These are phyloP conservation scores for Xyrauchen texanus DNA, from an alignment of 2,113 vertebrate species.

Conservation along the genomic window DNA sequence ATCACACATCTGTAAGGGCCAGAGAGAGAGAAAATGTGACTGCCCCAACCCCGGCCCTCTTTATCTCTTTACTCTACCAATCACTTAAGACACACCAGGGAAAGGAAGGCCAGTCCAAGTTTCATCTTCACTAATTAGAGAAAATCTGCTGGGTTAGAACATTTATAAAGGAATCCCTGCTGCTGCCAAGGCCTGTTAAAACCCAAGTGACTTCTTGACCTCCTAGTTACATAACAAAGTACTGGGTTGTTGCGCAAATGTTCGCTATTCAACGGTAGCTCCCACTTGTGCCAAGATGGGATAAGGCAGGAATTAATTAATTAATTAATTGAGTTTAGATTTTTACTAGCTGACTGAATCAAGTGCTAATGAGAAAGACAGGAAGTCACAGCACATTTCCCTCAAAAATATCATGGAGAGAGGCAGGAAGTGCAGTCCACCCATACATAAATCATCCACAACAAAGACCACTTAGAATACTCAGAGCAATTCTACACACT, in stretches of 20 bases:
- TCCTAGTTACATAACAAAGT: constrained; percentile 29
- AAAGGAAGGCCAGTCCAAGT: constrained; percentile 10
- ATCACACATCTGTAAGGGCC: constrained; percentile 57
- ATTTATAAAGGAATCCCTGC: constrained; percentile 1
- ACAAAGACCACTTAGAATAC: background rate
- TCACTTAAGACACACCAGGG: constrained; percentile 30
- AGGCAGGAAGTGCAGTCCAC: constrained; percentile 47
- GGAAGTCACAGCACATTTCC: constrained; percentile 39
- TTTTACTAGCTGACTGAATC: constrained; percentile 46
- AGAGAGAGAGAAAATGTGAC: background rate
- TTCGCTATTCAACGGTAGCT: constrained; percentile 3
- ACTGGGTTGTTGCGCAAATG: constrained; percentile 28
- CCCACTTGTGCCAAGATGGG: constrained; percentile 13
- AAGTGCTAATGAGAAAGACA: constrained; percentile 38
- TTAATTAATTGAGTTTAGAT: constrained; percentile 46
- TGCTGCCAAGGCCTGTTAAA: constrained; percentile 5
- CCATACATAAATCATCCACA: constrained; percentile 42
- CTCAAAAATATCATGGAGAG: constrained; percentile 37
- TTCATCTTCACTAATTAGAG: constrained; percentile 47
- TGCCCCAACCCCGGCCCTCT: too few relatives aligned
- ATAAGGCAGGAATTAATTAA: constrained; percentile 59
- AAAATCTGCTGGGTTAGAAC: constrained; percentile 18
- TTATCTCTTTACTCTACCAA: constrained; percentile 35
- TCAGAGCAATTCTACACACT: background rate
- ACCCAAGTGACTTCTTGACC: constrained; percentile 24